phyloP scores from a whole-genome alignment of 92 coral and sea anemone species.

The Palythoa grandiflora region DNA sequence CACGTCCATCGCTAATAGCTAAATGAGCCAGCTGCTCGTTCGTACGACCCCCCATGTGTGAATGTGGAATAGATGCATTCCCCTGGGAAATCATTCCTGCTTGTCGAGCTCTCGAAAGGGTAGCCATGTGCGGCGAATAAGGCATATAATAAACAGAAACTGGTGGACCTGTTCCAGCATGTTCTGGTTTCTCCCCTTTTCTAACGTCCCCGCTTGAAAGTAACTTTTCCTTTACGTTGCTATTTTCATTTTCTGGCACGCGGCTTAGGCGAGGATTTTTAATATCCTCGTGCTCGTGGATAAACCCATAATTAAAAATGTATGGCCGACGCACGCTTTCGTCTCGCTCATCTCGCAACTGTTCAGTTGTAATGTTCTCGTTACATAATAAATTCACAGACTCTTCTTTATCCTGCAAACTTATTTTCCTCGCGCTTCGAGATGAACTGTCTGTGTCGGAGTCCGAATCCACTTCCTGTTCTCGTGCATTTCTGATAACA shows the following conservation, averaged over 20 bases:
- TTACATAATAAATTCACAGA: conserved; percentile 69
- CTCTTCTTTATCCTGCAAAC: conserved; percentile 65
- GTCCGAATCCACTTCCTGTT: conserved; percentile 74
- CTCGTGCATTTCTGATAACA: conserved; percentile 73
- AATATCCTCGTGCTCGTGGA: conserved; percentile 81
- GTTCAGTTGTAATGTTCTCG: conserved; percentile 75
- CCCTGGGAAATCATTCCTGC: conserved; percentile 41
- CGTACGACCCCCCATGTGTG: conserved; percentile 44
- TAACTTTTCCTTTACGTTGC: conserved; percentile 51
- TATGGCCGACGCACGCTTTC: conserved; percentile 60
- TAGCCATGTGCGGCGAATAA: conserved; percentile 46
- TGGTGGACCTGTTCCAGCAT: conserved; percentile 25
- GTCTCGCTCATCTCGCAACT: conserved; percentile 51
- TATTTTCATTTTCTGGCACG: conserved; percentile 67
- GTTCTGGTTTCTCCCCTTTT: conserved; percentile 26
- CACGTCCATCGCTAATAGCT: conserved; percentile 47
- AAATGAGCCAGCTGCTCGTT: conserved; percentile 47
- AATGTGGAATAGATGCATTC: conserved; percentile 19
- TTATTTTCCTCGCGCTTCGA: conserved; percentile 63
- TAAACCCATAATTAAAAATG: conserved; percentile 58
- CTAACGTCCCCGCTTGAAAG: conserved; percentile 7
- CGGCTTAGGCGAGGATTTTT: conserved; percentile 39
- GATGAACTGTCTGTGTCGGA: conserved; percentile 69
- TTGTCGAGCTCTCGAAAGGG: conserved; percentile 48
- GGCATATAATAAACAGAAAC: conserved; percentile 38